Base-by-base conservation (phyloP, 2,113 vertebrate genomes). In the Pachypanchax playfairii region DNA sequence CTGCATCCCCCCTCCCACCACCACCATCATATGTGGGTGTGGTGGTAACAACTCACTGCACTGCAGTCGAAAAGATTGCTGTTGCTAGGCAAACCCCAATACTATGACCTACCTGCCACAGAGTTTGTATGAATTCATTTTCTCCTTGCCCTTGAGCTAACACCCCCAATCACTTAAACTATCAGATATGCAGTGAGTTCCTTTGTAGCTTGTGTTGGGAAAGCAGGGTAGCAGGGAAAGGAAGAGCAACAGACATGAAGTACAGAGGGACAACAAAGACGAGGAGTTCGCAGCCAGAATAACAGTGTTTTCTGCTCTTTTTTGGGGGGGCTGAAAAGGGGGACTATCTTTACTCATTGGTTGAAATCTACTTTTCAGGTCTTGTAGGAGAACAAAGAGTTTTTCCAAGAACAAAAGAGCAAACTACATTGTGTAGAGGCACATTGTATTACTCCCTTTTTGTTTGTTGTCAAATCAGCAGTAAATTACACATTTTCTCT, bases 1-100 rank as follows among this genome's bases (percentile, higher is more conserved):
- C 12, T 36, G 10, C 14, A 13, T 36, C 14, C 4, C 14, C 4
- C 28, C 8, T 29, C 28, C 28, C 28, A 5, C 8, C 28, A 4
- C 61, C 77, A 82, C 64, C 65, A 64, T 72, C 63, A 64, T 72
- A 80, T 54, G 85, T 84, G 83, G 76, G 82, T 85, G 87, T 90
- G 87, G 87, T 74, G 69, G 80, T 85, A 85, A 80, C 82, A 80
- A 81, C 79, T 85, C 79, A 31, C 82, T 86, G 84, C 86, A 86
- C 82, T 88, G 83, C 85, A 87, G 86, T 83, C 84, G 55, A 58
- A 75, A 55, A 61, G 65, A 77, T 70, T 67, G 65, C 80, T 89
- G 88, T 90, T 90, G 88, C 87, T 88, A 88, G 77, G 87, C 80
- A 22, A 80, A 44, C 73, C 61, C 72, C 74, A 76, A 52, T 61